Conservation (phyloP, 2,888 invertebrate species). For the Cryptops parisi region DNA sequence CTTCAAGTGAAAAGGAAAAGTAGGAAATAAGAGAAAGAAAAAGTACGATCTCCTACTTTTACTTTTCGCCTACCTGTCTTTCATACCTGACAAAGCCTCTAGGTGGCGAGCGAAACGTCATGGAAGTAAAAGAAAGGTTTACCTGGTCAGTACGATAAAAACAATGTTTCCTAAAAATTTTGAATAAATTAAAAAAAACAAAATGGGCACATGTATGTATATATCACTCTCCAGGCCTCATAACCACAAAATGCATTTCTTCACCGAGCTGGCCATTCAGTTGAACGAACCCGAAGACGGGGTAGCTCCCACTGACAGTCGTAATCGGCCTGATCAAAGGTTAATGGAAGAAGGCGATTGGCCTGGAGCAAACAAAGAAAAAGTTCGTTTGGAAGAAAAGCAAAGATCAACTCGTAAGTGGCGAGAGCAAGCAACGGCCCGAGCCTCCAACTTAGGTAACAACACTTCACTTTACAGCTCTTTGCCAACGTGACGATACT, state of each 20-base stretch:
- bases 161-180: not conserved
- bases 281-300: constrained; percentile 32
- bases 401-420: constrained; percentile 29
- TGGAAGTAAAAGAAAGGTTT: too few relatives aligned
- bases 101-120: too few relatives aligned
- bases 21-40: too few relatives aligned
- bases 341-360: constrained; percentile 26
- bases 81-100: too few relatives aligned
- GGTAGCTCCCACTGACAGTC: constrained; percentile 32
- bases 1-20: too few relatives aligned
- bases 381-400: constrained; percentile 33
- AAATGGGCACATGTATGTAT: constrained; percentile 5
- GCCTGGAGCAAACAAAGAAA: constrained; percentile 20
- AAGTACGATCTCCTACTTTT: too few relatives aligned
- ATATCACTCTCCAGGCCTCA: constrained; percentile 24
- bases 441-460: not conserved
- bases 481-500: too few relatives aligned
- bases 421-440: constrained; percentile 23
- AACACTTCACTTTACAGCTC: too few relatives aligned
- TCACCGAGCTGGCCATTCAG: constrained; percentile 32
- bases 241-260: constrained; percentile 31
- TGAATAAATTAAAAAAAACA: constrained; percentile 7
- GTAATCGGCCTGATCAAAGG: constrained; percentile 32
- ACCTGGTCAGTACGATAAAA: not conserved
- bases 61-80: too few relatives aligned